Evolutionary conservation across 2,113 vertebrate species (phyloP).

Genomic region (Oncorhynchus kisutch): DNA sequence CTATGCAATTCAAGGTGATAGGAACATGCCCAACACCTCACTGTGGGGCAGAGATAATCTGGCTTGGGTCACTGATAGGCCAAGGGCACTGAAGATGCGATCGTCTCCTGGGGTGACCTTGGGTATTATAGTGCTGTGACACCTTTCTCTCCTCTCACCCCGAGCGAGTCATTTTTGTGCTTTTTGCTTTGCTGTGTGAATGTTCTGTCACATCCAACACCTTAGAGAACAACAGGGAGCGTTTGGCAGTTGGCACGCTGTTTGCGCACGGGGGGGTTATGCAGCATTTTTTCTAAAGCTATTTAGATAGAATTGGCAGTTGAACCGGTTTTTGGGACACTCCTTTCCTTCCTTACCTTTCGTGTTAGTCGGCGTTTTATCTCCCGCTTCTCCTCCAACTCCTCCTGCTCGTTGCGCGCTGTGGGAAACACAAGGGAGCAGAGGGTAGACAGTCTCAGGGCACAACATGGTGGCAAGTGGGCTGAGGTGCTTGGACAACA

Average conservation of each 20-base stretch:
- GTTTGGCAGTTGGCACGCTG: conserved; percentile 19
- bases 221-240: conserved; percentile 6
- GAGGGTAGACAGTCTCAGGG: neutral
- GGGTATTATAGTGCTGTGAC: conserved; percentile 15
- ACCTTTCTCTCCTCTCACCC: conserved; percentile 18
- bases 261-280: neutral
- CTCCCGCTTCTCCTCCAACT: conserved; percentile 97
- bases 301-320: conserved; percentile 11
- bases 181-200: conserved; percentile 33
- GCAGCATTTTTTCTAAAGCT: conserved; percentile 1
- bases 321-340: neutral
- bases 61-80: conserved; percentile 40
- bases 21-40: conserved; percentile 53
- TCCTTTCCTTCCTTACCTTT: conserved; percentile 78
- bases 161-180: conserved; percentile 38
- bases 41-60: conserved; percentile 43
- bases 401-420: conserved; percentile 97
- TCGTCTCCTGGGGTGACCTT: conserved; percentile 20
- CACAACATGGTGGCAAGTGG: conserved; percentile 14
- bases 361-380: conserved; percentile 91
- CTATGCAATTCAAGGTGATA: conserved; percentile 46
- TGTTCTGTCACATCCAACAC: conserved; percentile 12
- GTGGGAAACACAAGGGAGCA: conserved; percentile 51
- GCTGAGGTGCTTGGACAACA: conserved; percentile 9
- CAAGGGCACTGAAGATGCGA: conserved; percentile 57